A percentile compares a stretch with the other conserved stretches of the same genome.
These are phyloP conservation scores for Aphidius colemani DNA, from an alignment of 2,888 invertebrate species.

Conservation along the genomic window DNA sequence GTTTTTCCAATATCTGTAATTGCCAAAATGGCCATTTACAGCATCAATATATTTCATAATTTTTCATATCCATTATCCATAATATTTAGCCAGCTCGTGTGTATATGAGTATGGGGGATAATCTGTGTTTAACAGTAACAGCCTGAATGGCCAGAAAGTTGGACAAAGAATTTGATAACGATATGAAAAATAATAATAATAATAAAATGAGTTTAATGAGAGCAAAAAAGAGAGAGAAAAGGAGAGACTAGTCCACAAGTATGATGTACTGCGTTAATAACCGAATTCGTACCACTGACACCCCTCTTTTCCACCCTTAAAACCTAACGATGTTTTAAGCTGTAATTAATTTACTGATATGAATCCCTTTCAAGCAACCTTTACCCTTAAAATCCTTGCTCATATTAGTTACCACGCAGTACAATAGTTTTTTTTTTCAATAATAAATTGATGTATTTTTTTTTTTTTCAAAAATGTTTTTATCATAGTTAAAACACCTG, in stretches of 20 bases:
- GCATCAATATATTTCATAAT: conserved; percentile 16
- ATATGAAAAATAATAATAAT: conserved; percentile 20
- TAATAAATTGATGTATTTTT: too few relatives aligned
- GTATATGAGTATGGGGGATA: conserved; percentile 19
- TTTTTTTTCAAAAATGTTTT: too few relatives aligned
- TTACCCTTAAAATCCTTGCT: conserved; percentile 20
- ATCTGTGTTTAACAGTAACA: not conserved
- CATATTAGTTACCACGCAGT: conserved; percentile 7
- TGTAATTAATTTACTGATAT: conserved; percentile 56
- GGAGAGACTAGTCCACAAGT: conserved; percentile 38
- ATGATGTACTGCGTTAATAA: conserved; percentile 58
- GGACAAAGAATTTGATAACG: conserved; percentile 20
- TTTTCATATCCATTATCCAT: conserved; percentile 23
- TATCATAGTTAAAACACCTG: too few relatives aligned
- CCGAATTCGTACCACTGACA: conserved; percentile 47
- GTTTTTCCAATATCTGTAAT: conserved; percentile 45
- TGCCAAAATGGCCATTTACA: conserved; percentile 33
- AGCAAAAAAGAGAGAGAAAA: conserved; percentile 12
- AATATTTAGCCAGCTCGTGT: conserved; percentile 36
- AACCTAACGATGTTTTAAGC: conserved; percentile 57
- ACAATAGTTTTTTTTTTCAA: too few relatives aligned
- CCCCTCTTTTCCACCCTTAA: conserved; percentile 16
- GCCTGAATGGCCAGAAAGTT: conserved; percentile 6
- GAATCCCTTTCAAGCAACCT: conserved; percentile 38
- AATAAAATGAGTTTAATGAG: not conserved